Percentiles rank a stretch among this genome's conserved stretches.
Evolutionary conservation across 2,888 invertebrate species (phyloP).

Genomic region (Macaria notata): DNA sequence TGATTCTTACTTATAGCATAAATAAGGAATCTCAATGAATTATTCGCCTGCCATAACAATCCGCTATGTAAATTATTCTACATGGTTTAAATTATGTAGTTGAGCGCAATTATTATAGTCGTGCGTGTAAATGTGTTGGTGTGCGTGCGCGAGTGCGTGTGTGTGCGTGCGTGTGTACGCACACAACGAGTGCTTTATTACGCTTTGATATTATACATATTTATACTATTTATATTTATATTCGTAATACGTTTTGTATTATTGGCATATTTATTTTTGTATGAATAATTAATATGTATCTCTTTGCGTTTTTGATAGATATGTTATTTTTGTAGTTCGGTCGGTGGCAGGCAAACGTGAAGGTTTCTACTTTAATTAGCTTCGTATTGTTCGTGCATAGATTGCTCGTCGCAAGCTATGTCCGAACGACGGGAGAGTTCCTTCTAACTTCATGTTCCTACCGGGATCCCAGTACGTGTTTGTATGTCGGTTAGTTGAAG

Average conservation of each 20-base stretch:
- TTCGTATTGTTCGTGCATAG: background rate
- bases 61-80: no score
- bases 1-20: no score
- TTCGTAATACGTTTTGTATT: background rate
- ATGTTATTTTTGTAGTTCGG: background rate
- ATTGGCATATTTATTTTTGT: background rate
- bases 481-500: no score
- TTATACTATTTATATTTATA: slow-evolving; percentile 54
- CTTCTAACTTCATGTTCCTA: background rate
- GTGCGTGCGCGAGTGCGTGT: slow-evolving; percentile 14
- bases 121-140: background rate
- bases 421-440: background rate
- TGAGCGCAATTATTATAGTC: no score
- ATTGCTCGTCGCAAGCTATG: background rate
- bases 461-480: background rate
- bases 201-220: slow-evolving; percentile 67
- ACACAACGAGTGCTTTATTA: slow-evolving; percentile 76
- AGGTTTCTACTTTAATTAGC: background rate
- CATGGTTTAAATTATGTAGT: no score
- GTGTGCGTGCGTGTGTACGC: slow-evolving; percentile 23
- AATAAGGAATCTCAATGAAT: no score
- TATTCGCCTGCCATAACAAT: no score
- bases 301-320: background rate
- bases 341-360: background rate
- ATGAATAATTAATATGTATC: slow-evolving; percentile 4